A percentile compares a stretch with the other conserved stretches of the same genome.
phyloP scores from a whole-genome alignment of 2,113 vertebrate species.

The Myocastor coypus region DNA sequence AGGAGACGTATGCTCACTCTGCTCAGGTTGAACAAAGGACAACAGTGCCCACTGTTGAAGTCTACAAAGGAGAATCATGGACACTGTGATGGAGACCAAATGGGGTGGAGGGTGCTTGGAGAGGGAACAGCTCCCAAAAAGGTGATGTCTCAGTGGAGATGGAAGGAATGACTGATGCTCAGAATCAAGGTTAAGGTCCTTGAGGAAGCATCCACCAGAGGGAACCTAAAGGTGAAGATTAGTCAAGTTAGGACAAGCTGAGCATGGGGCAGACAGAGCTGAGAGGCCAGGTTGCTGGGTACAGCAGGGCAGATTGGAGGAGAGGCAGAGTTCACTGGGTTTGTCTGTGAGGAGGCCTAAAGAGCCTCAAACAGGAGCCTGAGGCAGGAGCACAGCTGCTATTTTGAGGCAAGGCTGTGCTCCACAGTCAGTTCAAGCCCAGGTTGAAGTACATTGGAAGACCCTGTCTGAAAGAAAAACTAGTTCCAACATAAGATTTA shows the following conservation, averaged over 20 bases:
- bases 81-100: not conserved
- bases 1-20: not conserved
- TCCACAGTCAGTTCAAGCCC: not conserved
- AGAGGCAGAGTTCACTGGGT: not conserved
- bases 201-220: not conserved
- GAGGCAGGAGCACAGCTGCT: not conserved
- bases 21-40: not conserved
- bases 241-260: not conserved
- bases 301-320: not conserved
- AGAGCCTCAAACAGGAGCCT: not conserved
- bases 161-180: not conserved
- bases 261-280: not conserved
- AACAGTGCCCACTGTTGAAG: not conserved
- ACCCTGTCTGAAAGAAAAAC: not conserved
- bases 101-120: not conserved
- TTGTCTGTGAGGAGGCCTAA: not conserved
- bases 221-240: not conserved
- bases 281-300: not conserved
- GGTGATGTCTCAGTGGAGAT: not conserved
- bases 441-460: not conserved
- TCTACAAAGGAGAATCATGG: not conserved
- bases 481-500: not conserved
- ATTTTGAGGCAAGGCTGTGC: not conserved
- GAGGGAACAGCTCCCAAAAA: not conserved
- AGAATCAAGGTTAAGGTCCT: not conserved